These are phyloP conservation scores for Dreissena polymorpha DNA, from an alignment of 1,140 invertebrate species.

Conservation along the genomic window DNA sequence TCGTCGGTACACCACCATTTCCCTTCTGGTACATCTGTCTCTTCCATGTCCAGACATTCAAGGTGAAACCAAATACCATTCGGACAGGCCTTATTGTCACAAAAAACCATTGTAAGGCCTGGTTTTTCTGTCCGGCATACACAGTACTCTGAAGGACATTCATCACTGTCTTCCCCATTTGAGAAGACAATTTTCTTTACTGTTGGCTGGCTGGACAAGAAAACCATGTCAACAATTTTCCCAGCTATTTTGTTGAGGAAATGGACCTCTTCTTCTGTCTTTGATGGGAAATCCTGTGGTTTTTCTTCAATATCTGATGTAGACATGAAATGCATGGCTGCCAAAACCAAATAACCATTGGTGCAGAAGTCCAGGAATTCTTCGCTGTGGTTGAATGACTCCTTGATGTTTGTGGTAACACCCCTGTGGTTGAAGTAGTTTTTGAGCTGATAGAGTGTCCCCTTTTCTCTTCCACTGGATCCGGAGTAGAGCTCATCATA, in stretches of 20 bases:
- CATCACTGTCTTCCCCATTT: not conserved
- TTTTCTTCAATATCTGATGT: not conserved
- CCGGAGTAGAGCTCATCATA: constrained; percentile 26
- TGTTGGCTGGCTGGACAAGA: not conserved
- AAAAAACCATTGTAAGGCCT: constrained; percentile 33
- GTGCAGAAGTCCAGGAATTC: constrained; percentile 22
- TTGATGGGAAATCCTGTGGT: constrained; percentile 1
- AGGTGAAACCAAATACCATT: constrained; percentile 48
- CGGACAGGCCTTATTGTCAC: constrained; percentile 23
- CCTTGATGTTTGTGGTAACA: constrained; percentile 29
- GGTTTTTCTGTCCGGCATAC: not conserved
- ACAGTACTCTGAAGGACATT: not conserved
- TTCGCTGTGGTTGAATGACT: constrained; percentile 25
- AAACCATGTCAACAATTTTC: constrained; percentile 29
- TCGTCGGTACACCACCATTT: constrained; percentile 13
- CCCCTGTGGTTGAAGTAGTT: constrained; percentile 18
- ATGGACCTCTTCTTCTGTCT: not conserved
- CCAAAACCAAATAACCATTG: not conserved
- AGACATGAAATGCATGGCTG: not conserved
- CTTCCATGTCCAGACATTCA: constrained; percentile 30
- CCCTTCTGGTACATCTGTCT: constrained; percentile 19
- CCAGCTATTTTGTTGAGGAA: not conserved
- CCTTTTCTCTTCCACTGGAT: constrained; percentile 15
- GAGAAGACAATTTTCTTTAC: not conserved
- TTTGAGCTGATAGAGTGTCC: constrained; percentile 28